Evolutionary conservation across 2,888 invertebrate species (phyloP).

Genomic region (Aporophyla nigra): DNA sequence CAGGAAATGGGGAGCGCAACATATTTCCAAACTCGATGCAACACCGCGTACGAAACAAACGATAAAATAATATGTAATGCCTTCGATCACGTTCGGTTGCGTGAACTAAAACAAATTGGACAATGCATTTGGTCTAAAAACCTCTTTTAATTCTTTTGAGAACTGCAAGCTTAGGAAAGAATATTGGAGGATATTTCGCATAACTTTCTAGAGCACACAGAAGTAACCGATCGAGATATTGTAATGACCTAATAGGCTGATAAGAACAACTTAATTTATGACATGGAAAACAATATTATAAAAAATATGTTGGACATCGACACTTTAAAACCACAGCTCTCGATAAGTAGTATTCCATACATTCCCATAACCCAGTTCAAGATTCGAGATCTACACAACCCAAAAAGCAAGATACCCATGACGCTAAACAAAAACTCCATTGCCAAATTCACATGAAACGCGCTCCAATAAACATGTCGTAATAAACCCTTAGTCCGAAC

Average conservation of each 20-base stretch:
- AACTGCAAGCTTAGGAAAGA: not conserved
- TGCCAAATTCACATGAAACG: conserved; percentile 61
- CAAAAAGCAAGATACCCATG: conserved; percentile 57
- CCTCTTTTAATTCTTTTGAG: conserved; percentile 2
- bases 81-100: conserved; percentile 39
- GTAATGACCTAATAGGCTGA: not conserved
- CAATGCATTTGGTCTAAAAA: conserved; percentile 15
- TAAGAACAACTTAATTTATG: not conserved
- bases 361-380: conserved; percentile 34
- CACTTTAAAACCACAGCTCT: not conserved
- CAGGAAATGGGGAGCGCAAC: conserved; percentile 56
- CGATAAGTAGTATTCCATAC: not conserved
- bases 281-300: not conserved
- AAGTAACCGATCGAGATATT: not conserved
- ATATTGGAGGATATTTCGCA: not conserved
- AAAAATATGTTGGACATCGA: not conserved
- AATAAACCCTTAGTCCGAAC: conserved; percentile 72
- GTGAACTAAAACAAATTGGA: conserved; percentile 25
- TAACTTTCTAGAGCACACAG: not conserved
- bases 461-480: conserved; percentile 74
- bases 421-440: conserved; percentile 51
- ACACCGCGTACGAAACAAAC: conserved; percentile 42
- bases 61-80: conserved; percentile 54
- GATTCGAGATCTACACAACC: conserved; percentile 29
- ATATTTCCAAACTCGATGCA: conserved; percentile 58